A percentile compares a stretch with the other conserved stretches of the same genome.
These are phyloP conservation scores for Squalus acanthias DNA, from an alignment of 2,797 vertebrate species.

Conservation along the genomic window DNA sequence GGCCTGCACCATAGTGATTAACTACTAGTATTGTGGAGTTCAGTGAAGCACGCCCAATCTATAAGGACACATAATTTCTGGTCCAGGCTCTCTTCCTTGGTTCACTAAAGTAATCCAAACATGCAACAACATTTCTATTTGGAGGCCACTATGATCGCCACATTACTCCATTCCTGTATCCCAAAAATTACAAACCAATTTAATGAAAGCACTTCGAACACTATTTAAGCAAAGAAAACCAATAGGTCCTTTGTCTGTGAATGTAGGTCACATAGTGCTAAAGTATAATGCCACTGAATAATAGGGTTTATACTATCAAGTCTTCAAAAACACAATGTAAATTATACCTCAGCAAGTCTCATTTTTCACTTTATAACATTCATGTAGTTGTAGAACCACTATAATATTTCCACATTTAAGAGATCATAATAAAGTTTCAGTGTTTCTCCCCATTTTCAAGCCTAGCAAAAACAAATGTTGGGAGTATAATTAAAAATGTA, in stretches of 20 bases:
- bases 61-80: neutral
- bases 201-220: neutral
- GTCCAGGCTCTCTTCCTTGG: neutral
- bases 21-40: neutral
- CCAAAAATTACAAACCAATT: neutral
- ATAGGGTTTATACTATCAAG: neutral
- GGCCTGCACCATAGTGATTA: neutral
- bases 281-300: neutral
- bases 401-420: neutral
- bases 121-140: neutral
- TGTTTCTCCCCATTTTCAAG: neutral
- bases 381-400: neutral
- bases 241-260: neutral
- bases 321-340: conserved; percentile 39
- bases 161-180: neutral
- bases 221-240: neutral
- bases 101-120: neutral
- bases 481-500: no score
- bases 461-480: neutral
- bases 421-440: neutral
- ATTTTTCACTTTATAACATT: conserved; percentile 36
- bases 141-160: neutral
- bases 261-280: neutral
- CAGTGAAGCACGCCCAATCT: neutral
- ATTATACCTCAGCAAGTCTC: conserved; percentile 36